A percentile compares a stretch with the other conserved stretches of the same genome.
Conservation (phyloP, 2,797 vertebrate species). For the Oreortyx pictus region DNA sequence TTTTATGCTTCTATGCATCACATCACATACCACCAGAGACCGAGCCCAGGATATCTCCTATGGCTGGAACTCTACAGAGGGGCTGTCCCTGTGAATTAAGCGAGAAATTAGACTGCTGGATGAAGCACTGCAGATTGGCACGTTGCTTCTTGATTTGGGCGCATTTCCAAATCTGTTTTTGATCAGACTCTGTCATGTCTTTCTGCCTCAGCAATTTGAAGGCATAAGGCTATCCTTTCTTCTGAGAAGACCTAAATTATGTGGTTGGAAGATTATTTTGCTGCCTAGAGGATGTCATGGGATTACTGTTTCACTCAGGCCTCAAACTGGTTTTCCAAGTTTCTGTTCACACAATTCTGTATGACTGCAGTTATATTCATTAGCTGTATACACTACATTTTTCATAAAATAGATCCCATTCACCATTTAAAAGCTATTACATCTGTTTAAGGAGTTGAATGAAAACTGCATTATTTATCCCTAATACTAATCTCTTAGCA, state of each 20-base stretch:
- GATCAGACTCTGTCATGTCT: background rate
- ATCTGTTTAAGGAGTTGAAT: background rate
- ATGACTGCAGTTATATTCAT: constrained; percentile 31
- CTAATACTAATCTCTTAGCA: background rate
- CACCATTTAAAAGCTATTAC: constrained; percentile 14
- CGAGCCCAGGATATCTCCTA: background rate
- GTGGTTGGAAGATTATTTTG: constrained; percentile 38
- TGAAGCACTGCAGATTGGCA: background rate
- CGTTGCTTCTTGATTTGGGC: background rate
- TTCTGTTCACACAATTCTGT: constrained; percentile 44
- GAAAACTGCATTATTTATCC: background rate
- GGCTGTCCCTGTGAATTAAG: background rate
- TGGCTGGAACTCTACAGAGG: background rate
- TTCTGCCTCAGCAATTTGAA: constrained; percentile 26
- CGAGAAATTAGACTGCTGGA: background rate
- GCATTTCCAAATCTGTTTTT: background rate
- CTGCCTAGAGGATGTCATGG: constrained; percentile 25
- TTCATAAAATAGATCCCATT: constrained; percentile 6
- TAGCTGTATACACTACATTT: constrained; percentile 25
- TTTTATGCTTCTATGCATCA: background rate
- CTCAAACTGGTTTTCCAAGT: constrained; percentile 50
- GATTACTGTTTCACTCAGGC: constrained; percentile 20
- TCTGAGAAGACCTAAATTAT: constrained; percentile 60
- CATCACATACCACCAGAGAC: background rate
- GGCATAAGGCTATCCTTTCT: constrained; percentile 17